Conservation (phyloP, 2,113 vertebrate genomes). For the Oophaga pumilio region DNA sequence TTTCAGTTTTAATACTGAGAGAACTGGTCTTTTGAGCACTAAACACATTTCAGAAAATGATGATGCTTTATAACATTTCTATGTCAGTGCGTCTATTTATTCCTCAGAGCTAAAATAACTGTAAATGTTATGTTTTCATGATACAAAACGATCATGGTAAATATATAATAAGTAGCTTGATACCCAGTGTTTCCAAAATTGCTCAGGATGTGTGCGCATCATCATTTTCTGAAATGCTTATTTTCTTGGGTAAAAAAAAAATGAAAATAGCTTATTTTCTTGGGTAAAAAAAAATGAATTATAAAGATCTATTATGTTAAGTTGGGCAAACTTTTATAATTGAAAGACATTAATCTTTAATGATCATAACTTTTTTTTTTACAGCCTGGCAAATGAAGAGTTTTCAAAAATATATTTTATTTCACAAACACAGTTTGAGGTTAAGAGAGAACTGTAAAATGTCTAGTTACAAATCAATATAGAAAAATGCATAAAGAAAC, state of each 20-base stretch:
- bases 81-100: neutral
- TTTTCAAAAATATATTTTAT: conserved; percentile 40
- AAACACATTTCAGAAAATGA: neutral
- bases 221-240: too few species aligned
- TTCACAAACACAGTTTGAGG: conserved; percentile 43
- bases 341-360: conserved; percentile 51
- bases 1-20: neutral
- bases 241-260: neutral
- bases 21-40: neutral
- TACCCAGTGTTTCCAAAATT: neutral
- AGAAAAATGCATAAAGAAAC: conserved; percentile 49
- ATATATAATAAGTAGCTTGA: conserved; percentile 20
- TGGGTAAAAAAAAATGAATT: conserved; percentile 5
- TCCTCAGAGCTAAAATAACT: neutral
- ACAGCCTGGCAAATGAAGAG: conserved; percentile 5
- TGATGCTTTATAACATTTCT: neutral
- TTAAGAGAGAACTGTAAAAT: conserved; percentile 48
- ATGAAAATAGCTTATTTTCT: neutral
- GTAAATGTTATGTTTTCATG: neutral
- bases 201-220: neutral
- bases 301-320: neutral
- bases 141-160: neutral
- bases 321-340: conserved; percentile 46
- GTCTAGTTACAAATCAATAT: conserved; percentile 53
- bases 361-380: conserved; percentile 53